phyloP scores from a whole-genome alignment of 2,797 vertebrate species.

The Sciaenops ocellatus region DNA sequence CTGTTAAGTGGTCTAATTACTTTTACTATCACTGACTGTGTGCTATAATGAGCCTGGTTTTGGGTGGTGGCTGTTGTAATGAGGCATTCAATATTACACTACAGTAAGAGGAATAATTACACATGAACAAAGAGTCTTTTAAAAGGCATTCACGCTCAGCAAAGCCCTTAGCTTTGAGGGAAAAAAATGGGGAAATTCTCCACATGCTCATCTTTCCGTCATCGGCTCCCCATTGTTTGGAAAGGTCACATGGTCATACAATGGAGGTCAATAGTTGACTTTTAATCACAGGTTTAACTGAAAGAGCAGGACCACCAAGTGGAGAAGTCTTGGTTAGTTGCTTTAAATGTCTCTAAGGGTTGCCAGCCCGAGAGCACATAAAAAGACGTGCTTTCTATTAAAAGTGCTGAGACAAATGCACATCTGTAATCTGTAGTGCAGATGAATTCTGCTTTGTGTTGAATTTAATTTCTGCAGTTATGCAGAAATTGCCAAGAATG shows the following conservation, averaged over 20 bases:
- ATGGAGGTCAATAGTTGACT: constrained; percentile 58
- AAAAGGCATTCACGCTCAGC: constrained; percentile 4
- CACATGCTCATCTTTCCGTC: constrained; percentile 46
- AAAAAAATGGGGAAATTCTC: constrained; percentile 25
- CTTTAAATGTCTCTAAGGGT: constrained; percentile 42
- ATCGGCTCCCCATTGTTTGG: constrained; percentile 51
- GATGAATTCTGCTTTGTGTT: not conserved
- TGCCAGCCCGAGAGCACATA: not conserved
- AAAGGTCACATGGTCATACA: constrained; percentile 60
- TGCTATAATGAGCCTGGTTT: constrained; percentile 20
- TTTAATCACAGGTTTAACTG: constrained; percentile 49
- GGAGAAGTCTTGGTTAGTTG: constrained; percentile 25
- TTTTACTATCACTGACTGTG: not conserved
- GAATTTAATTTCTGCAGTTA: not conserved
- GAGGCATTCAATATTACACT: constrained; percentile 31
- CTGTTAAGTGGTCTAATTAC: constrained; percentile 16
- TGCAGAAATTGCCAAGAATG: not conserved
- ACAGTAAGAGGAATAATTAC: constrained; percentile 14
- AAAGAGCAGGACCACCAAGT: constrained; percentile 29
- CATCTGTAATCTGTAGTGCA: not conserved
- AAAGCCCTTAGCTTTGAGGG: not conserved
- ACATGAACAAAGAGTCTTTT: constrained; percentile 25
- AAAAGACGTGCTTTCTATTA: constrained; percentile 8
- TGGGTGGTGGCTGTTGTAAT: constrained; percentile 29
- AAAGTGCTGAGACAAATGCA: not conserved